Percentiles rank a stretch among this genome's conserved stretches.
phyloP scores from a whole-genome alignment of 1,140 invertebrate species.

The Dreissena polymorpha region DNA sequence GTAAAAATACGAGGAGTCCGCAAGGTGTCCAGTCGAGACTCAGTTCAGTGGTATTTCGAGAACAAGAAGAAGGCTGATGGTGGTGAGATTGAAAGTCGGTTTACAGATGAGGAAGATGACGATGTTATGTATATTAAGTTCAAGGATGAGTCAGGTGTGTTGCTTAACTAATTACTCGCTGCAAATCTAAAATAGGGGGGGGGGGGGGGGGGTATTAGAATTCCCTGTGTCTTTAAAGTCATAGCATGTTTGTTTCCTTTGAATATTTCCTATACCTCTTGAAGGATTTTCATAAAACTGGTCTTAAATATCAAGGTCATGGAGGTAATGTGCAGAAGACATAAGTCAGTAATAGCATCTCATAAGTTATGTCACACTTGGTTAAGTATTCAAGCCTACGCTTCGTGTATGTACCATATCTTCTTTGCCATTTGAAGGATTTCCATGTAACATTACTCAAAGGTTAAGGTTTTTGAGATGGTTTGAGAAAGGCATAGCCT shows the following conservation, averaged over 20 bases:
- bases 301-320: background rate
- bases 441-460: too few species aligned
- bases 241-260: background rate
- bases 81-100: background rate
- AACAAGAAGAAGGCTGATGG: conserved; percentile 19
- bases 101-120: conserved; percentile 30
- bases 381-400: too few species aligned
- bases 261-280: background rate
- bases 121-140: conserved; percentile 30
- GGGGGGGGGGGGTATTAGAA: background rate
- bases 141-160: conserved; percentile 8
- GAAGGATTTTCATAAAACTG: background rate
- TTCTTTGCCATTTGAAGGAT: too few species aligned
- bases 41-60: conserved; percentile 29
- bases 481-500: too few species aligned
- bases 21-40: background rate
- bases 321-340: background rate
- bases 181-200: background rate
- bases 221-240: background rate
- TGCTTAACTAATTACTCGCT: background rate
- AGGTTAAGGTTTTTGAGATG: too few species aligned
- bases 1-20: conserved; percentile 13
- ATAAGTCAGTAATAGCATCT: background rate
- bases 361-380: too few species aligned
- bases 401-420: too few species aligned